Evolutionary conservation across 2,797 vertebrate species (phyloP).

Genomic region (Cyprinodon diabolis): DNA sequence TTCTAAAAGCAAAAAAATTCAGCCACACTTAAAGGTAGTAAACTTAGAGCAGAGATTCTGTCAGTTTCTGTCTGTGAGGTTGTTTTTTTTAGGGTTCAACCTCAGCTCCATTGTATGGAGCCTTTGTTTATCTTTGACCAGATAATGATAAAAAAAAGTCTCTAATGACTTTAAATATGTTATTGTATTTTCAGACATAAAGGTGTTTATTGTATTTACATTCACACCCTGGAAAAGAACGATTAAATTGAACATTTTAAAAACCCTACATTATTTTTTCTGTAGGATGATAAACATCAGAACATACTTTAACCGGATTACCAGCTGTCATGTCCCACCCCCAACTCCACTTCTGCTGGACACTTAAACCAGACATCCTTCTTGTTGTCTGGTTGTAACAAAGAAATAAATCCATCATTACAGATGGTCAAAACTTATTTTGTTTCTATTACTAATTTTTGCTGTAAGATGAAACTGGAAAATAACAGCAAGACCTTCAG

Average conservation of each 20-base stretch:
- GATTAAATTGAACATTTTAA: background rate
- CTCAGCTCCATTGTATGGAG: background rate
- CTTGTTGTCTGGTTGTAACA: background rate
- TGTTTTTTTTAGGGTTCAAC: background rate
- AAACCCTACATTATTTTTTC: background rate
- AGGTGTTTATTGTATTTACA: background rate
- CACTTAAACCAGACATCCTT: background rate
- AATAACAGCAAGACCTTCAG: background rate
- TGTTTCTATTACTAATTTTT: background rate
- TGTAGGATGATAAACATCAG: background rate
- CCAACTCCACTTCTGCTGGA: background rate
- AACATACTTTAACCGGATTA: constrained; percentile 4
- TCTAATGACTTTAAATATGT: no score
- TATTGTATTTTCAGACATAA: background rate
- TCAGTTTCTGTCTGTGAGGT: no score
- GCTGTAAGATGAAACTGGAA: background rate
- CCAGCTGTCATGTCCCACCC: background rate
- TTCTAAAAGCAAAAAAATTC: no score
- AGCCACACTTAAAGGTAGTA: no score
- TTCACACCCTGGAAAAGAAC: background rate
- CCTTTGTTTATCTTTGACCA: background rate
- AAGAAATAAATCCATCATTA: background rate
- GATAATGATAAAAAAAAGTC: background rate
- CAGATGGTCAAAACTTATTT: background rate
- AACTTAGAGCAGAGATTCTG: no score